These are phyloP conservation scores for Gymnogyps californianus DNA, from an alignment of 2,113 vertebrate genomes.

Conservation along the genomic window DNA sequence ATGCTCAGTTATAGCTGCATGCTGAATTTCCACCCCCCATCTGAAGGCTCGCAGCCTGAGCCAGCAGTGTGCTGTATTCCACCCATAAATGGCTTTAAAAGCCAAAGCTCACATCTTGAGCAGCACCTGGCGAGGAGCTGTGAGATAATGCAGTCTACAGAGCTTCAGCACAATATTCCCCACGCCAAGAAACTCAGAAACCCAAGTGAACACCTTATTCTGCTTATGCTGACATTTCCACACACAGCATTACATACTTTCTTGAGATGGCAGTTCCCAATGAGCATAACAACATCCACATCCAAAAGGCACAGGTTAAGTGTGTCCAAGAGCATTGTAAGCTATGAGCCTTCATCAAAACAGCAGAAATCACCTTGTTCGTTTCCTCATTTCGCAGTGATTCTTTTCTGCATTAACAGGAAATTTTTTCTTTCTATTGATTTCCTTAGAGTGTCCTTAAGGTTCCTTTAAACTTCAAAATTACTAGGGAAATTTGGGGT, in stretches of 20 bases:
- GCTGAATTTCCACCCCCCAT: not conserved
- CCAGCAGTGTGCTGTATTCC: conserved; percentile 4
- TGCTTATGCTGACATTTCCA: conserved; percentile 9
- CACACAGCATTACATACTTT: not conserved
- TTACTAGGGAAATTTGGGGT: conserved; percentile 23
- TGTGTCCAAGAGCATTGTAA: not conserved
- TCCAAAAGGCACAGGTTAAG: not conserved
- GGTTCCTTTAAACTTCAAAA: conserved; percentile 39
- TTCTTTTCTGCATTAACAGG: not conserved
- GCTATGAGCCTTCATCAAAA: not conserved
- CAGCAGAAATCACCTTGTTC: conserved; percentile 30
- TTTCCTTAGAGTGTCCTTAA: conserved; percentile 42
- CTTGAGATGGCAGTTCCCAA: not conserved
- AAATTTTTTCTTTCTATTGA: not conserved
- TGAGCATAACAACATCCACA: not conserved
- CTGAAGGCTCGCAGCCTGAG: not conserved
- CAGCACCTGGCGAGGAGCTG: conserved; percentile 9
- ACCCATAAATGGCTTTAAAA: conserved; percentile 9
- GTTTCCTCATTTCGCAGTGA: conserved; percentile 5
- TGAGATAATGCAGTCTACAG: not conserved
- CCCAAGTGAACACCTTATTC: not conserved
- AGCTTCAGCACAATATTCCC: not conserved
- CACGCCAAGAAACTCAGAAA: not conserved
- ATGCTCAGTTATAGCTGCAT: not conserved
- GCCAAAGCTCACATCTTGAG: not conserved